phyloP scores from a whole-genome alignment of 2,888 invertebrate species.

The Catocala fraxini region DNA sequence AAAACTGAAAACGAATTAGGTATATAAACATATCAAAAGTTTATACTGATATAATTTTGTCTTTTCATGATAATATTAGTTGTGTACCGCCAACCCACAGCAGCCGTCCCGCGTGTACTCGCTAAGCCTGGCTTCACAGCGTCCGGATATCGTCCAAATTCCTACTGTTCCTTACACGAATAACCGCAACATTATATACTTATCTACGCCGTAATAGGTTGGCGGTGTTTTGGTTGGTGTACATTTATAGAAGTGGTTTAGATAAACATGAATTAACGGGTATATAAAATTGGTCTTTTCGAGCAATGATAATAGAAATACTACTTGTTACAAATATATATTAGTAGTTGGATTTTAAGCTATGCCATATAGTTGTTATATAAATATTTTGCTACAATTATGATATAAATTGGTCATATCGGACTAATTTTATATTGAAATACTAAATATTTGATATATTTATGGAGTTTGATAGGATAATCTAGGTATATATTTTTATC shows the following conservation, averaged over 20 bases:
- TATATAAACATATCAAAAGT: conserved; percentile 32
- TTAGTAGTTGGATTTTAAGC: conserved; percentile 21
- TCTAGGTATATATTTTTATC: conserved; percentile 10
- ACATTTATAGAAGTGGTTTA: conserved; percentile 31
- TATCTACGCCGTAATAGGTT: neutral
- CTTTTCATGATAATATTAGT: conserved; percentile 3
- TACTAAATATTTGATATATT: conserved; percentile 5
- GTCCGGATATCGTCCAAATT: no score
- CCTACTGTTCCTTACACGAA: no score
- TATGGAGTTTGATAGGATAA: neutral
- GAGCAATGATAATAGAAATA: conserved; percentile 39
- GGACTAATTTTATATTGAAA: conserved; percentile 14
- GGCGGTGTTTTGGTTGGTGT: conserved; percentile 9
- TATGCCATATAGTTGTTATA: neutral
- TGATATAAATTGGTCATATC: conserved; percentile 43
- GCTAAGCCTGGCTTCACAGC: no score
- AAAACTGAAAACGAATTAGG: conserved; percentile 27
- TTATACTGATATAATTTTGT: conserved; percentile 16
- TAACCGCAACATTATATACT: no score
- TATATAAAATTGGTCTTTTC: conserved; percentile 56
- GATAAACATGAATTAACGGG: conserved; percentile 39
- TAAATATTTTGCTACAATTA: conserved; percentile 19
- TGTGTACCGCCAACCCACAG: no score
- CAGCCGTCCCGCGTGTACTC: no score
- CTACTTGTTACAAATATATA: conserved; percentile 38